Percentiles rank a stretch among this genome's conserved stretches.
Conservation (phyloP, 2,113 vertebrate genomes). For the Lophius piscatorius region DNA sequence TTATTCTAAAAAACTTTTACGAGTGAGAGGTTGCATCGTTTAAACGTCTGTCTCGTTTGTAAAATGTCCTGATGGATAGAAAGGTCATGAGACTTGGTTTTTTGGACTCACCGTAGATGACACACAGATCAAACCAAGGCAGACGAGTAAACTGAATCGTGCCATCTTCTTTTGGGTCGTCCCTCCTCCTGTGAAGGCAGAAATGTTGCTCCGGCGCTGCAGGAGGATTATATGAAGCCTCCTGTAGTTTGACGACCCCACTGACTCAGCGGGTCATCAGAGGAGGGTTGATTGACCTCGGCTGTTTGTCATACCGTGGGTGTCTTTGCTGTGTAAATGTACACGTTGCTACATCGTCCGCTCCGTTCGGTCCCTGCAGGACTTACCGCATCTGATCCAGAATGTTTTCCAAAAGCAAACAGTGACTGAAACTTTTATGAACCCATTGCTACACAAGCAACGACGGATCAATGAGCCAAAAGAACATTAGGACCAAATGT, state of each 20-base stretch:
- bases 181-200: neutral
- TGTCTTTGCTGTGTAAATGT: neutral
- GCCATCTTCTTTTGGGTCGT: constrained; percentile 50
- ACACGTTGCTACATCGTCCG: neutral
- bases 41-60: too few species aligned
- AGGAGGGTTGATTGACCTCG: constrained; percentile 26
- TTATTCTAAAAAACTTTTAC: too few species aligned
- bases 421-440: too few species aligned
- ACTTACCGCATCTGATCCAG: neutral
- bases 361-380: neutral
- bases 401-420: neutral
- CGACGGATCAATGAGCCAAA: neutral
- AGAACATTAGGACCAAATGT: neutral
- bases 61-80: too few species aligned
- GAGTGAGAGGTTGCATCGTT: too few species aligned
- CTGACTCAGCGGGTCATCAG: constrained; percentile 30
- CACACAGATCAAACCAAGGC: constrained; percentile 18
- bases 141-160: constrained; percentile 21
- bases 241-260: neutral
- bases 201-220: constrained; percentile 27
- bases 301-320: constrained; percentile 23
- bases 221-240: constrained; percentile 28
- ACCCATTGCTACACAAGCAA: too few species aligned
- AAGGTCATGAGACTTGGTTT: neutral
- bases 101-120: constrained; percentile 61